These are phyloP conservation scores for Antheraea assamensis DNA, from an alignment of 2,888 invertebrate species.

Conservation along the genomic window DNA sequence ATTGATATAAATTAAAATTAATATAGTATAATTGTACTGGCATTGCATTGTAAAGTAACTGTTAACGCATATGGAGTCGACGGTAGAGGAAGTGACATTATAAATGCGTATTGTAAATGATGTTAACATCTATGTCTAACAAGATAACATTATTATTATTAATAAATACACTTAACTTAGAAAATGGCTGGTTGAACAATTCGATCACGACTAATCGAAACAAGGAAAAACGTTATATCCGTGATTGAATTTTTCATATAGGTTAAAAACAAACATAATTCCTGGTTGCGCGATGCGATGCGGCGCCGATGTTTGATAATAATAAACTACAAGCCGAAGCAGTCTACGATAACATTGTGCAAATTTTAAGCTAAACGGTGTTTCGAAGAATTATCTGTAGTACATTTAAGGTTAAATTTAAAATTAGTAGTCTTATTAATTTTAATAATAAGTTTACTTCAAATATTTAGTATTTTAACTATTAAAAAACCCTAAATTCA, in stretches of 20 bases:
- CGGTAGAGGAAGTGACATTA: too few relatives aligned
- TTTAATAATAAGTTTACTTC: background rate
- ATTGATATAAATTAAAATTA: too few relatives aligned
- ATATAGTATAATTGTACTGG: too few relatives aligned
- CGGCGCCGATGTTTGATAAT: background rate
- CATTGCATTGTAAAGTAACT: too few relatives aligned
- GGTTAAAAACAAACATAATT: background rate
- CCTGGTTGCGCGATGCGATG: background rate
- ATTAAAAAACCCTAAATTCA: background rate
- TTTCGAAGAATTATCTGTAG: background rate
- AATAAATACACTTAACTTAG: too few relatives aligned
- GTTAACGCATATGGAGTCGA: too few relatives aligned
- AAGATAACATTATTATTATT: too few relatives aligned
- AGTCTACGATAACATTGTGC: background rate
- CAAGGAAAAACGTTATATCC: background rate
- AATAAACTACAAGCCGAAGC: background rate
- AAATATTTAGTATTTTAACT: background rate
- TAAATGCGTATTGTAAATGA: too few relatives aligned
- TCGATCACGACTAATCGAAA: background rate
- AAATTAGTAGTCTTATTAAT: background rate
- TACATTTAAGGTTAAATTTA: background rate
- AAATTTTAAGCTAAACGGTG: background rate
- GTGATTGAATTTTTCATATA: background rate
- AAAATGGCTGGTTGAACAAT: background rate
- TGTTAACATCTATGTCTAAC: too few relatives aligned